A percentile compares a stretch with the other conserved stretches of the same genome.
Conservation (phyloP, 2,888 invertebrate genomes). For the Craniophora ligustri region DNA sequence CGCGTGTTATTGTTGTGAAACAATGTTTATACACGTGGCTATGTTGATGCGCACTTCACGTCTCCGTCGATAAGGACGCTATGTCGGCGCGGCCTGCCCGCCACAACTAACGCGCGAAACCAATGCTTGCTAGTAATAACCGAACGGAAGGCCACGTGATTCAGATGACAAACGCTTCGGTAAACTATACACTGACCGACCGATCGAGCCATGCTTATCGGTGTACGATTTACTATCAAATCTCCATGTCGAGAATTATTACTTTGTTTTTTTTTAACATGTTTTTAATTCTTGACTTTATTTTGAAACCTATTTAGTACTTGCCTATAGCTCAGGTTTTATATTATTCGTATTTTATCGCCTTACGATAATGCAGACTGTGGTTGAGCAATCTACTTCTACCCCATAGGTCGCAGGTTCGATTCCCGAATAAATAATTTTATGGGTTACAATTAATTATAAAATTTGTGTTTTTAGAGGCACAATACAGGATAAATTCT, state of each 20-base stretch:
- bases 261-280: conserved; percentile 29
- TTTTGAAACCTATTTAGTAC: background rate
- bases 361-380: no score
- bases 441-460: no score
- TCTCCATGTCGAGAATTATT: conserved; percentile 41
- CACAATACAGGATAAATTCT: no score
- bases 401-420: no score
- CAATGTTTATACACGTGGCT: conserved; percentile 87
- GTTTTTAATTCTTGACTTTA: conserved; percentile 3
- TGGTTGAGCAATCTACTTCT: no score
- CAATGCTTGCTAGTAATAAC: conserved; percentile 77
- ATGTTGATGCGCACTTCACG: conserved; percentile 76
- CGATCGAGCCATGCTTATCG: conserved; percentile 71
- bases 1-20: conserved; percentile 86
- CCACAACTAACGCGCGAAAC: conserved; percentile 82
- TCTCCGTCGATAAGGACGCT: conserved; percentile 78
- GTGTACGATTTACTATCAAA: conserved; percentile 63
- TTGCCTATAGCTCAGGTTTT: no score
- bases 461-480: no score
- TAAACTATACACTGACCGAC: conserved; percentile 68
- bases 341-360: background rate
- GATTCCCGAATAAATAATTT: no score
- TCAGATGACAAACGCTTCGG: conserved; percentile 82
- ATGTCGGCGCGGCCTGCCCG: conserved; percentile 77
- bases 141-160: conserved; percentile 84